Percentiles rank a stretch among this genome's conserved stretches.
Evolutionary conservation across 2,113 vertebrate genomes (phyloP).

Genomic region (Pedionomus torquatus): DNA sequence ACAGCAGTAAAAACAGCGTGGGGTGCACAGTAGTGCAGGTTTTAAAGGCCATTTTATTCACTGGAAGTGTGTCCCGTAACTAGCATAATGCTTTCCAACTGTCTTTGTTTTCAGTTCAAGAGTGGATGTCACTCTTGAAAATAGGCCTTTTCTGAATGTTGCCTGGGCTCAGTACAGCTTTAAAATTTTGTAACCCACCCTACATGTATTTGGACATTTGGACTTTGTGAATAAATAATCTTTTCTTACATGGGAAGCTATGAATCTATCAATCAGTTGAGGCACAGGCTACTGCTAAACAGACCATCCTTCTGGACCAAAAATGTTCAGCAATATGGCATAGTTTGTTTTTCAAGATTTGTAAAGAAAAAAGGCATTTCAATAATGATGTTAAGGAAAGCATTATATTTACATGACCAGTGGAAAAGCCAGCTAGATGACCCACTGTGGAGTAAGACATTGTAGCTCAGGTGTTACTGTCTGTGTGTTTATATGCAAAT

Average conservation of each 20-base stretch:
- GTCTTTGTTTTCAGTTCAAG: neutral
- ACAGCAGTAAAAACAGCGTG: slow-evolving; percentile 17
- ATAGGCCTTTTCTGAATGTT: neutral
- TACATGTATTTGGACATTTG: neutral
- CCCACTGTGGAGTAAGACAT: neutral
- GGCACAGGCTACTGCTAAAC: neutral
- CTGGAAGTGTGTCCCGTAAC: neutral
- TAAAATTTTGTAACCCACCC: neutral
- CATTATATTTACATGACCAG: rapidly evolving
- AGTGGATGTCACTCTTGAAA: neutral
- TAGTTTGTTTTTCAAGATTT: neutral
- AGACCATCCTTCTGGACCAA: neutral
- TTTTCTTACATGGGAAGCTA: neutral
- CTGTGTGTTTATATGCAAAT: neutral
- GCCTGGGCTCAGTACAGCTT: neutral
- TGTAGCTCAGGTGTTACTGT: neutral
- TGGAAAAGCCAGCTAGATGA: neutral
- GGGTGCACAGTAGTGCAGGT: neutral
- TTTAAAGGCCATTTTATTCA: slow-evolving; percentile 32
- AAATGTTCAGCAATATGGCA: neutral
- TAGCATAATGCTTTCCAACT: neutral
- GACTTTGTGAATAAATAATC: neutral
- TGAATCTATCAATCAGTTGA: neutral
- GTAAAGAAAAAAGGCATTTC: neutral
- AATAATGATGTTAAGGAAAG: neutral